A percentile compares a stretch with the other conserved stretches of the same genome.
These are phyloP conservation scores for Sus scrofa DNA, from an alignment of 2,113 vertebrate species.

Conservation along the genomic window DNA sequence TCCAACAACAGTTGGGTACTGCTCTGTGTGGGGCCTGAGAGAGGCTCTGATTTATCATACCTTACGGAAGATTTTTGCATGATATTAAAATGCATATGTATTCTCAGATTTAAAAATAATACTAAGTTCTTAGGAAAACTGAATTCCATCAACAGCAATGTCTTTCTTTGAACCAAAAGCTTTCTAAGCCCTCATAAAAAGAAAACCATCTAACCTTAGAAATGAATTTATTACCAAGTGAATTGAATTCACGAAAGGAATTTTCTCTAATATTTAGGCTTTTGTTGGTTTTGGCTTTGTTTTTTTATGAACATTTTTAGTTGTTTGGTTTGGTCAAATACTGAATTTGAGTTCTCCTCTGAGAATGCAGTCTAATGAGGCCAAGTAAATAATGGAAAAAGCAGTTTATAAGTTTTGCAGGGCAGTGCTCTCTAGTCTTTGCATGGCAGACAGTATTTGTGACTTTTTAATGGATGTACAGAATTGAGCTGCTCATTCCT, in stretches of 20 bases:
- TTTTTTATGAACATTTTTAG: conserved; percentile 49
- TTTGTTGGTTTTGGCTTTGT: conserved; percentile 57
- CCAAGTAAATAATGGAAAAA: conserved; percentile 49
- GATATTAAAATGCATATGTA: background rate
- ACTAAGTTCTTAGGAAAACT: conserved; percentile 1
- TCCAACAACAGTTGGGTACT: background rate
- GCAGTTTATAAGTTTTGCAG: background rate
- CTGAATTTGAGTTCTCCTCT: conserved; percentile 68
- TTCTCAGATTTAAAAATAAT: conserved; percentile 33
- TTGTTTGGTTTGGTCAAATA: conserved; percentile 67
- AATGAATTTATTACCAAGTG: conserved; percentile 58
- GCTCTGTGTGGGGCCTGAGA: background rate
- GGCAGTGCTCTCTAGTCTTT: background rate
- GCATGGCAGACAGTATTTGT: background rate
- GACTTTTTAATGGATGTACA: background rate
- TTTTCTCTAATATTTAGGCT: conserved; percentile 51
- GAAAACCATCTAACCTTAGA: conserved; percentile 28
- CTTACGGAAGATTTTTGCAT: background rate
- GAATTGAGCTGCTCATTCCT: background rate
- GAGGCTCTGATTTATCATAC: background rate
- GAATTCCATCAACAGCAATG: background rate
- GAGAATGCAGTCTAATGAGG: conserved; percentile 22
- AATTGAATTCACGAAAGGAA: conserved; percentile 63
- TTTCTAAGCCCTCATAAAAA: conserved; percentile 32
- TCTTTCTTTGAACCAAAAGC: conserved; percentile 12